Conservation (phyloP, 1,140 invertebrate species). For the Eulimnadia texana region DNA sequence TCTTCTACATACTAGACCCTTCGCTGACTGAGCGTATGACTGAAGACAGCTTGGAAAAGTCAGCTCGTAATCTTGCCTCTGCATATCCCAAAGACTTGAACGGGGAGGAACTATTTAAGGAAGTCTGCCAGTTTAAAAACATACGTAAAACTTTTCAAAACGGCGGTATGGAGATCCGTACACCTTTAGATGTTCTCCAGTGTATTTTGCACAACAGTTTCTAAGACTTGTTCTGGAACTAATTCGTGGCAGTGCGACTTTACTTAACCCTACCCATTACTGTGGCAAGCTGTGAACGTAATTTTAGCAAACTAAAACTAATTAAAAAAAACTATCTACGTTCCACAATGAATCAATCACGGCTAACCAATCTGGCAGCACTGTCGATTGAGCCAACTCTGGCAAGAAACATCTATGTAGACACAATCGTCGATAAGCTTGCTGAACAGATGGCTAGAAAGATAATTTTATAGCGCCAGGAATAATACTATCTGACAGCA, state of each 20-base stretch:
- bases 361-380: neutral
- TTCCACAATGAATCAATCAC: neutral
- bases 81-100: too few relatives aligned
- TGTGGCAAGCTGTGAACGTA: conserved; percentile 2
- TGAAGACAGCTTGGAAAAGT: too few relatives aligned
- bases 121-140: too few relatives aligned
- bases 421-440: neutral
- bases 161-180: neutral
- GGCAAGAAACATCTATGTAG: too few relatives aligned
- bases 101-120: too few relatives aligned
- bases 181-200: neutral
- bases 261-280: neutral
- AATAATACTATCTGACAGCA: too few relatives aligned
- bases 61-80: too few relatives aligned
- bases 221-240: neutral
- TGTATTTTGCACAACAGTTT: neutral
- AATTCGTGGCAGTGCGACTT: neutral
- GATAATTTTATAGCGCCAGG: neutral
- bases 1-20: too few relatives aligned
- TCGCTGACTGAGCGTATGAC: too few relatives aligned
- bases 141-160: neutral
- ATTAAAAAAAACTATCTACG: conserved; percentile 7
- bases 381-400: neutral
- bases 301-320: conserved; percentile 6
- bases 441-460: neutral